Base-by-base conservation (phyloP, 2,113 vertebrate genomes). In the Caretta caretta region DNA sequence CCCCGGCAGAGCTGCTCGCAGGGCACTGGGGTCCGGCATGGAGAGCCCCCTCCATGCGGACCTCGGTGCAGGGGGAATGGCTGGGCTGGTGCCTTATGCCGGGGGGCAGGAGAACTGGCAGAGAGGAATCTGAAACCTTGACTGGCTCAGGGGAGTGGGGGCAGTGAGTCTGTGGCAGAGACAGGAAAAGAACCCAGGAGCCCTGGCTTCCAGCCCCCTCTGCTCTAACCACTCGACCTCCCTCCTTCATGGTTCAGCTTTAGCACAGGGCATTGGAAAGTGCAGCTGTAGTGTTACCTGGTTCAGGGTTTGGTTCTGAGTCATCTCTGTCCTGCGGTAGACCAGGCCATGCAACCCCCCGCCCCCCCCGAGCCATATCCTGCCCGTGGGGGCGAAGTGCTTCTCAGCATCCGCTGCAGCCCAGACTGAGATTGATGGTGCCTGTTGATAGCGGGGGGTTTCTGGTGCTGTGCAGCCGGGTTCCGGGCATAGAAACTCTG, bases 1-100 rank as follows among this genome's bases (percentile, higher is more conserved):
- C 31, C 14, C 31, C 16, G 13, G 59, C 59, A 35, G 31, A 16
- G 12, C 59, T 31, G 6, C 59, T 31, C 6, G 2, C 62, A 35
- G 31, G 14, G 12, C 59, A 16, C 59, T 65, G 31, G 31, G 62
- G 2, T 6, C 25, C 7, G 27, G 31, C 51, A 7, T 17, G 62
- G 59, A 2, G 31, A 65, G 31, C 31, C 31, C 31, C 75, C 53
- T 53, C 5, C 2, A 24, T 2, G 4, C 5, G 49, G 48, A 11
- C 53, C 50, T 59, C 7, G 6, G 6, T 2, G 6, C 10, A 4
- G 49, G 16, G 10, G 7, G 76, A 49, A 2, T 62, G 29, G 46
- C 1, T 3, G 46, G 10, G 27, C 3, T 1, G 42, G 82, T 2
- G 46, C 25, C 46, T 8, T 2, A 31, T 50, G 0, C 5, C 5